Evolutionary conservation across 2,888 invertebrate genomes (phyloP), one percentile per base, ranked within the genome.

Genomic region (Drosophila multiciliata): DNA sequence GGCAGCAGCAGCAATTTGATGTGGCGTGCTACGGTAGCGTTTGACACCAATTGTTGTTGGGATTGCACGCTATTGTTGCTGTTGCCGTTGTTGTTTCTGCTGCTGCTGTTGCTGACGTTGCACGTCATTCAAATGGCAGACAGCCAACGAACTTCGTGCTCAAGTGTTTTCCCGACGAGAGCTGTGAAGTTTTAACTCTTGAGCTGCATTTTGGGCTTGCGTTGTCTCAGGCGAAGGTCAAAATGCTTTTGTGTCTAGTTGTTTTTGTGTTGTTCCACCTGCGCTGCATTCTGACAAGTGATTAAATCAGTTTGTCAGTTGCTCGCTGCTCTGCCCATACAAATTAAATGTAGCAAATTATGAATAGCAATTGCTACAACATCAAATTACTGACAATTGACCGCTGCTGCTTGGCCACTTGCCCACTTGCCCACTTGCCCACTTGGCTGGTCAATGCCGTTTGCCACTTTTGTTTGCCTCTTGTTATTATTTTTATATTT

Each of bases 81-180:
- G 64, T 17, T 54, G 33, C 48, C 57, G 66, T 38, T 35, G 9
- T n/a, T 32, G 23, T 2, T 23, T 1, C 0, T 50, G 29, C 11
- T 67, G 61, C 12, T 70, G 68, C 45, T 58, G 62, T 15, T 75
- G 84, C 52, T 60, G 70, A 60, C 73, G 90, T 73, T 79, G 90
- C 90, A 90, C 82, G 90, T 87, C 91, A 87, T 82, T 87, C 90
- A 90, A 90, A 85, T 89, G 86, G 73, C 91, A 87, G 90, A 90
- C 90, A 87, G 89, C 87, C 82, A 83, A 68, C 90, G 80, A 85
- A 84, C 75, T 89, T 90, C 91, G 91, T 90, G 86, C 73, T 89
- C 72, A 63, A 90, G 87, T 83, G 80, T 65, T 86, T 80, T 64
- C 57, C 79, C 66, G 66, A 54, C 59, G 40, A 66, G 65, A 66